Conservation (phyloP, 2,113 vertebrate genomes). For the Bambusicola thoracicus region DNA sequence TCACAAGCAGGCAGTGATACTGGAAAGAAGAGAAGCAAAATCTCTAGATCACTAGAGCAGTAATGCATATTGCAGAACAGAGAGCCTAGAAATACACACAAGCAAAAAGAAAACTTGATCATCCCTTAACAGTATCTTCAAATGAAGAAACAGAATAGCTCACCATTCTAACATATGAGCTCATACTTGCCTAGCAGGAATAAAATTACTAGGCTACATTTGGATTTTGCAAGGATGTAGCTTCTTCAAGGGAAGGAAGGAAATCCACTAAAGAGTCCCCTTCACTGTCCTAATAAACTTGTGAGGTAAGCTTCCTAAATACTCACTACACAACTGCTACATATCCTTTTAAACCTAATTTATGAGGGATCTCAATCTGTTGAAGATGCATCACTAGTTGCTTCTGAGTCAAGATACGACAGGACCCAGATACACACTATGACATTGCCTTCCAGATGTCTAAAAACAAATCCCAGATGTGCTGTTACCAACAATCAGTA, state of each 20-base stretch:
- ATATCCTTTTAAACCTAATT: not conserved
- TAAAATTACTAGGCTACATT: not conserved
- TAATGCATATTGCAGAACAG: not conserved
- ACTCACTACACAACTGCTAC: not conserved
- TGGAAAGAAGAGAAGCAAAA: not conserved
- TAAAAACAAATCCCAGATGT: not conserved
- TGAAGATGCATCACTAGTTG: not conserved
- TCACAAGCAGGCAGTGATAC: not conserved
- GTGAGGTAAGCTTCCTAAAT: not conserved
- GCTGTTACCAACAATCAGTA: not conserved
- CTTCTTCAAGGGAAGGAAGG: not conserved
- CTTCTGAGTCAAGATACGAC: not conserved
- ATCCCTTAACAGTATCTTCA: not conserved
- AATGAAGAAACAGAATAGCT: not conserved
- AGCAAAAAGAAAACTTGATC: not conserved
- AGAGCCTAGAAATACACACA: not conserved
- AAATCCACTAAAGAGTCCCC: not conserved
- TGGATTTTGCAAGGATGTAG: not conserved
- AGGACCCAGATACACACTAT: not conserved
- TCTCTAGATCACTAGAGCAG: not conserved
- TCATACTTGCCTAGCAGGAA: not conserved
- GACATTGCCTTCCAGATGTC: not conserved
- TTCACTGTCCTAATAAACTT: not conserved
- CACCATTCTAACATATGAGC: not conserved
- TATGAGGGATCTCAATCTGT: not conserved